Conservation (phyloP, 2,113 vertebrate species). For the Grallaria varia region DNA sequence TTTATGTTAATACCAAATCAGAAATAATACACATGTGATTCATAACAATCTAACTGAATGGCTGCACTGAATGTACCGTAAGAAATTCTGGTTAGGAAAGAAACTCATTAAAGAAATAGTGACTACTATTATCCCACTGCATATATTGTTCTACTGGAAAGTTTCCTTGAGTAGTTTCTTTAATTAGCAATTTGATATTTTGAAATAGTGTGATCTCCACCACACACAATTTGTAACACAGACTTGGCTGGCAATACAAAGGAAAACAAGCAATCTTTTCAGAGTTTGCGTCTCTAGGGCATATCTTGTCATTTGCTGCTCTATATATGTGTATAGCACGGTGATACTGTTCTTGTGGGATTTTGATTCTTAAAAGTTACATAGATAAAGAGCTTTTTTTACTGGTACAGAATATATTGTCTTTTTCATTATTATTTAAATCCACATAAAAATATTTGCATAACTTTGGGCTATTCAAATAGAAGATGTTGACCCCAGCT, state of each 20-base stretch:
- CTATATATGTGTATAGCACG: neutral
- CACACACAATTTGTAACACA: slow-evolving; percentile 33
- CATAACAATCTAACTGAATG: slow-evolving; percentile 62
- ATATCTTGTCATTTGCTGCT: slow-evolving; percentile 50
- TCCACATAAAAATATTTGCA: slow-evolving; percentile 39
- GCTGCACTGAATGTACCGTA: slow-evolving; percentile 27
- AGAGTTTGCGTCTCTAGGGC: slow-evolving; percentile 46
- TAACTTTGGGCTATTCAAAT: slow-evolving; percentile 17
- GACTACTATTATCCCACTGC: slow-evolving; percentile 64
- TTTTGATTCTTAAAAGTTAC: slow-evolving; percentile 42
- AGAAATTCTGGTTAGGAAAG: slow-evolving; percentile 45
- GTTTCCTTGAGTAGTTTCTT: slow-evolving; percentile 53
- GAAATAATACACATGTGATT: slow-evolving; percentile 68
- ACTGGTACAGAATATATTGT: neutral
- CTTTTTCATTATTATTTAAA: neutral
- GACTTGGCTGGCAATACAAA: slow-evolving; percentile 41
- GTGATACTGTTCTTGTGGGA: slow-evolving; percentile 34
- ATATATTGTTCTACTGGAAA: slow-evolving; percentile 60
- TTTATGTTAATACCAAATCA: slow-evolving; percentile 52
- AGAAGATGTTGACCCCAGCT: slow-evolving; percentile 45
- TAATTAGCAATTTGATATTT: slow-evolving; percentile 66
- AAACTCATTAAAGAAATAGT: slow-evolving; percentile 65
- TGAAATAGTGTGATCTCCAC: slow-evolving; percentile 51
- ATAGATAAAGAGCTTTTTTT: slow-evolving; percentile 12
- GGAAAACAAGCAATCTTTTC: slow-evolving; percentile 51